Conservation (phyloP, 2,797 vertebrate species). For the Microctenopoma stevenorrisi region DNA sequence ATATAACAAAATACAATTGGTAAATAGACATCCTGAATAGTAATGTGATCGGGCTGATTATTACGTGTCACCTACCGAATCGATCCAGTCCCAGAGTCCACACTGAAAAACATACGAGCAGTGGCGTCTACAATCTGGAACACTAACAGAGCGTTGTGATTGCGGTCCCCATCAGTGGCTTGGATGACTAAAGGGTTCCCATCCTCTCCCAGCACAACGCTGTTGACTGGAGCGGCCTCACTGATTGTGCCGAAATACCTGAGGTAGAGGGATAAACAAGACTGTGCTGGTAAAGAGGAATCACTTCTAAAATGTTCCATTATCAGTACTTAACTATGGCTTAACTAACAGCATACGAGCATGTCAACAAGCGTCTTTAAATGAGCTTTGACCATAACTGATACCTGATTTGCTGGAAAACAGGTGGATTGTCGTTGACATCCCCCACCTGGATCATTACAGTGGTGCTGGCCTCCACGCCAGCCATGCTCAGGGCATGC, state of each 20-base stretch:
- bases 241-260: conserved; percentile 91
- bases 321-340: background rate
- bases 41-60: background rate
- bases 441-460: conserved; percentile 90
- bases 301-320: background rate
- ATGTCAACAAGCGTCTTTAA: background rate
- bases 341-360: conserved; percentile 4
- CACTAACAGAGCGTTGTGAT: conserved; percentile 91
- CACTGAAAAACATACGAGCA: conserved; percentile 90
- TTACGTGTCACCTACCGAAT: conserved; percentile 75
- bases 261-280: conserved; percentile 4
- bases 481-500: conserved; percentile 92
- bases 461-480: conserved; percentile 87
- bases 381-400: background rate
- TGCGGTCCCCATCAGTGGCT: conserved; percentile 91
- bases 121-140: conserved; percentile 94
- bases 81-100: conserved; percentile 96
- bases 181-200: conserved; percentile 90
- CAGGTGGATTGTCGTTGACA: conserved; percentile 91
- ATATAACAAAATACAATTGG: background rate
- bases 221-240: conserved; percentile 92
- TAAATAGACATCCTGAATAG: background rate
- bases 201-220: conserved; percentile 90
- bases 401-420: conserved; percentile 89
- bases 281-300: background rate